phyloP scores from a whole-genome alignment of 1,140 invertebrate genomes.

The Euschistus heros region DNA sequence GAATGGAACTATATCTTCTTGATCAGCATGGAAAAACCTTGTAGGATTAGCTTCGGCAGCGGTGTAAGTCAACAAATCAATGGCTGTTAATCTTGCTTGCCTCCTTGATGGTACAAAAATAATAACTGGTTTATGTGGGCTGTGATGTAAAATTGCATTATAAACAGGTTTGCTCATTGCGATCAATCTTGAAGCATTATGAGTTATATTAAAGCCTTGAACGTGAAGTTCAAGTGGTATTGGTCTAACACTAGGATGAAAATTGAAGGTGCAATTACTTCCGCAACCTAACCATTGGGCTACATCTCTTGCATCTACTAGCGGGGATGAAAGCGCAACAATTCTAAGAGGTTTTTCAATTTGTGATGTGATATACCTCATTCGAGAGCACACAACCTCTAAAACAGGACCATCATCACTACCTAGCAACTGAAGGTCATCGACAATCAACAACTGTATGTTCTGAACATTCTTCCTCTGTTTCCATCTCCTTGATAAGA shows the following conservation, averaged over 20 bases:
- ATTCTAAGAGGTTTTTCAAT: slow-evolving; percentile 89
- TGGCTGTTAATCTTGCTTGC: slow-evolving; percentile 85
- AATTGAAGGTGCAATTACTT: slow-evolving; percentile 90
- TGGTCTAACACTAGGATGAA: slow-evolving; percentile 94
- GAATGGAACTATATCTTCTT: slow-evolving; percentile 79
- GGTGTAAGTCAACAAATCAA: slow-evolving; percentile 88
- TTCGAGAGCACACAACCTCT: slow-evolving; percentile 94
- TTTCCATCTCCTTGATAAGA: slow-evolving; percentile 95
- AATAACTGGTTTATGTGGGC: slow-evolving; percentile 78
- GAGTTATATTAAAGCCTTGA: slow-evolving; percentile 94
- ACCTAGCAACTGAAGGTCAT: slow-evolving; percentile 83
- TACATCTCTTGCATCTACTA: slow-evolving; percentile 91
- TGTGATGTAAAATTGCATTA: slow-evolving; percentile 82
- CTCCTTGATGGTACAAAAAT: slow-evolving; percentile 95
- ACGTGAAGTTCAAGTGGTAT: slow-evolving; percentile 92
- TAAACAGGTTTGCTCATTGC: slow-evolving; percentile 98
- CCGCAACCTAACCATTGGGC: slow-evolving; percentile 94
- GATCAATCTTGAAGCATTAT: slow-evolving; percentile 87
- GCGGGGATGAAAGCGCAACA: slow-evolving; percentile 85
- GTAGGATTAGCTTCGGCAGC: slow-evolving; percentile 75
- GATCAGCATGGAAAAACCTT: slow-evolving; percentile 79
- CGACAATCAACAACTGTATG: slow-evolving; percentile 92
- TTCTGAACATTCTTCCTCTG: slow-evolving; percentile 97
- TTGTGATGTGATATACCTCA: slow-evolving; percentile 95
- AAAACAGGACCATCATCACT: slow-evolving; percentile 85